These are phyloP conservation scores for Chromoteleia sp. DNA, from an alignment of 2,888 invertebrate genomes.

Conservation along the genomic window DNA sequence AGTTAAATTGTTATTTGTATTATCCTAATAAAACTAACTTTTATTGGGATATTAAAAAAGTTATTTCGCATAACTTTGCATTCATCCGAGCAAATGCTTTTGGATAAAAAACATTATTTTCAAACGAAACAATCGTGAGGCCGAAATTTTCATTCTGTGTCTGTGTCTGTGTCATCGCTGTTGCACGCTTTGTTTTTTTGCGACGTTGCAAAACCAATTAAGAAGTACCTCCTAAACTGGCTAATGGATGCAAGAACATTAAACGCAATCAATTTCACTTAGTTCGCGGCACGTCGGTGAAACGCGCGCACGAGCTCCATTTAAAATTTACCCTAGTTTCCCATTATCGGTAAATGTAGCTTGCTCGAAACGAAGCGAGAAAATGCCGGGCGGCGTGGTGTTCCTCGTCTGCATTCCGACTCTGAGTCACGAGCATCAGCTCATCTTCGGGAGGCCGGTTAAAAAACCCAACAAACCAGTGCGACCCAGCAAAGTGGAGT, in stretches of 20 bases:
- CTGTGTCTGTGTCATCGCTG: neutral
- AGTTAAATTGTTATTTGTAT: constrained; percentile 9
- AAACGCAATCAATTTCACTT: constrained; percentile 57
- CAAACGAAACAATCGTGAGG: neutral
- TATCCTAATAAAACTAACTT: neutral
- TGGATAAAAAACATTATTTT: too few relatives aligned
- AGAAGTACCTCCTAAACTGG: constrained; percentile 60
- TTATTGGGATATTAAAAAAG: too few relatives aligned
- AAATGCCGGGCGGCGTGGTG: constrained; percentile 86
- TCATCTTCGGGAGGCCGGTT: constrained; percentile 85
- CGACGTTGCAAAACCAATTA: constrained; percentile 65
- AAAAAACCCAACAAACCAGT: constrained; percentile 73
- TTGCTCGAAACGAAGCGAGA: constrained; percentile 9
- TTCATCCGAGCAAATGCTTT: too few relatives aligned
- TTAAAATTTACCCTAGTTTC: constrained; percentile 25
- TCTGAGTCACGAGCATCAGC: constrained; percentile 88
- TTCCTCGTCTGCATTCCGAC: constrained; percentile 90
- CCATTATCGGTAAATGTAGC: constrained; percentile 6
- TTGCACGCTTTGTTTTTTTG: constrained; percentile 35
- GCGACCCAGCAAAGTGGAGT: constrained; percentile 75
- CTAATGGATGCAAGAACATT: constrained; percentile 59
- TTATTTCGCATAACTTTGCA: too few relatives aligned
- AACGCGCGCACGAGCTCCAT: constrained; percentile 22
- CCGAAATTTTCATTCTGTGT: constrained; percentile 4
- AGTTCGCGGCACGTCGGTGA: constrained; percentile 38